These are phyloP conservation scores for Tympanoctomys barrerae DNA, from an alignment of 2,797 vertebrate species.

Conservation along the genomic window DNA sequence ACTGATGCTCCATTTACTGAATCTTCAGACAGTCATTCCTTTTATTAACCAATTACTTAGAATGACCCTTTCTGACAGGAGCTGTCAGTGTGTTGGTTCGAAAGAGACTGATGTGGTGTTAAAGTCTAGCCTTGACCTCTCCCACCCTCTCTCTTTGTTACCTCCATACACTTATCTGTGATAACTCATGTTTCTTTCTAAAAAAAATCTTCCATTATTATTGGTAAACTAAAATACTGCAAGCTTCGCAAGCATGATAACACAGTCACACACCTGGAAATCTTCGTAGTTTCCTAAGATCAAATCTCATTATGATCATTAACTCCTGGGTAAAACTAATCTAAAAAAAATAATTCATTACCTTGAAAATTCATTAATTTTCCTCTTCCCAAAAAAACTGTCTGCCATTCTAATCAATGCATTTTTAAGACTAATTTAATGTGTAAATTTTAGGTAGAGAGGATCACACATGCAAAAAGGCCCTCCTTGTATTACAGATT, in stretches of 20 bases:
- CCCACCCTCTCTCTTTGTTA: slow-evolving; percentile 90
- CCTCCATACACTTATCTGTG: slow-evolving; percentile 83
- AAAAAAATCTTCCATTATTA: slow-evolving; percentile 79
- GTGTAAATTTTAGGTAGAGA: slow-evolving; percentile 37
- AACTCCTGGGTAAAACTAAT: slow-evolving; percentile 32
- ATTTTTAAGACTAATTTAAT: slow-evolving; percentile 58
- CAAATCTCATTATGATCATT: slow-evolving; percentile 61
- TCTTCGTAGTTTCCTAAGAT: slow-evolving; percentile 27
- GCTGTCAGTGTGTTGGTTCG: slow-evolving; percentile 90
- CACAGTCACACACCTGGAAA: slow-evolving; percentile 56
- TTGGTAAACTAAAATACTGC: slow-evolving; percentile 65
- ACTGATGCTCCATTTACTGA: slow-evolving; percentile 89
- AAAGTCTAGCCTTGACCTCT: slow-evolving; percentile 92
- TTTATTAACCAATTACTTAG: slow-evolving; percentile 89
- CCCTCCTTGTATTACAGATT: not conserved
- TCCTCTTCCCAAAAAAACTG: slow-evolving; percentile 60
- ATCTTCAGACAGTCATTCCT: slow-evolving; percentile 82
- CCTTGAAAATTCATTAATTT: slow-evolving; percentile 57
- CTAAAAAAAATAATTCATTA: slow-evolving; percentile 2
- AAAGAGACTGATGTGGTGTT: slow-evolving; percentile 96
- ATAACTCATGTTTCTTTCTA: slow-evolving; percentile 82
- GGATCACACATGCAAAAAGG: not conserved
- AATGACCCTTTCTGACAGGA: slow-evolving; percentile 93
- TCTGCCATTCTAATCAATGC: slow-evolving; percentile 51
- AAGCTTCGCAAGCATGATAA: slow-evolving; percentile 52